Evolutionary conservation across 2,888 invertebrate species (phyloP), one percentile per base, ranked within the genome.

Genomic region (Teinopalpus imperialis): DNA sequence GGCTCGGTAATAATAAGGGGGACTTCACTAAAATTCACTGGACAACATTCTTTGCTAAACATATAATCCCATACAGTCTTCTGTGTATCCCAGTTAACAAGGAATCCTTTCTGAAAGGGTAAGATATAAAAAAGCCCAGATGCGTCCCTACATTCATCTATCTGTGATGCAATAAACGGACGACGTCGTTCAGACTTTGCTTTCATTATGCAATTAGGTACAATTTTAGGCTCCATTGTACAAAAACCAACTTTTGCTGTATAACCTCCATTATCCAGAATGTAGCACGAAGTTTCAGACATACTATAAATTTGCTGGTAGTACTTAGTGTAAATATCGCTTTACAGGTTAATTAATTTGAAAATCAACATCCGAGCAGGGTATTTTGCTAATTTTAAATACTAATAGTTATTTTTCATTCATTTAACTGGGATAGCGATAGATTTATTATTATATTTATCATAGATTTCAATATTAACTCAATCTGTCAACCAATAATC

Each of bases 131-230:
- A 99, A 0, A 99, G 85, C 0, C 98, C 97, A 0, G 98, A 98
- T 0, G 97, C 94, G 73, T 99, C 99, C 14, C 98, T 91, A 69
- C 99, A 99, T 59, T 99, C 98, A 50, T 98, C 96, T 8, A 99
- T 94, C 88, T 99, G 98, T 0, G 86, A 81, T 63, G 94, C 98
- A 43, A 99, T 92, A 75, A 98, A 99, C 0, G 97, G 94, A 29
- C 99, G 91, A 5, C 98, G 93, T 41, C 98, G 89, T 78, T 99
- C 99, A 39, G 97, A 97, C 81, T 98, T 99, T 0, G 98, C 98
- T 90, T 99, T 99, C 92, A 98, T 97, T 16, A 99, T 96, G 66
- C 97, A 97, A 81, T 99, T 99, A 0, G 98, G 98, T 37, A 97
- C 91, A 8, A 95, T 70, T 64, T 92, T 93, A 3, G 97, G 94